phyloP scores from a whole-genome alignment of 2,113 vertebrate species.

The Lophura nycthemera region DNA sequence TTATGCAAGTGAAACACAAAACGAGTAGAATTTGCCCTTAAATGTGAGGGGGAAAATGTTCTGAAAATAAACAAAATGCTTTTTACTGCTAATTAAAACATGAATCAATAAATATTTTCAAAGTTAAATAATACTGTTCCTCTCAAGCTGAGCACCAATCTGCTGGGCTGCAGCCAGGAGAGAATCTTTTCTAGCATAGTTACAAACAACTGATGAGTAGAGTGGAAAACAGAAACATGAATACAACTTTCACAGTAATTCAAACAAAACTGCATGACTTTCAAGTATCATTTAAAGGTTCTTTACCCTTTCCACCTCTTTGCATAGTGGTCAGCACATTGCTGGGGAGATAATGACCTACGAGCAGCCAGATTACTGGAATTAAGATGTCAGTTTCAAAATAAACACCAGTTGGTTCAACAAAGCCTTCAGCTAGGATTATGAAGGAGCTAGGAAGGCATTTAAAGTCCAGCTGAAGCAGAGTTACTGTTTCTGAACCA shows the following conservation, averaged over 20 bases:
- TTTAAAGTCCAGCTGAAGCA: conserved; percentile 42
- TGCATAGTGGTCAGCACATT: conserved; percentile 35
- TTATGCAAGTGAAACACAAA: conserved; percentile 74
- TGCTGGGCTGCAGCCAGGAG: conserved; percentile 73
- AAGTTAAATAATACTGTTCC: conserved; percentile 79
- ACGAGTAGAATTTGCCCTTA: conserved; percentile 73
- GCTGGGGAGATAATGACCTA: conserved; percentile 56
- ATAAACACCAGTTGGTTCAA: conserved; percentile 66
- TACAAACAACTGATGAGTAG: conserved; percentile 75
- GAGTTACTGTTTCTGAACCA: conserved; percentile 34
- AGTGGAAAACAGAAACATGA: conserved; percentile 74
- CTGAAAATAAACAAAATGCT: conserved; percentile 80
- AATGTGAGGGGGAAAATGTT: conserved; percentile 70
- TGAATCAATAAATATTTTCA: conserved; percentile 80
- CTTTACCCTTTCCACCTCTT: conserved; percentile 25
- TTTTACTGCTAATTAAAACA: conserved; percentile 79
- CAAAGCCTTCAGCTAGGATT: conserved; percentile 68
- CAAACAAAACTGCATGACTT: conserved; percentile 40
- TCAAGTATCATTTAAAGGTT: conserved; percentile 15
- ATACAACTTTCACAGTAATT: conserved; percentile 70
- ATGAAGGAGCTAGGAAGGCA: conserved; percentile 48
- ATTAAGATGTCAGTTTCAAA: conserved; percentile 67
- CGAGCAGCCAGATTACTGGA: conserved; percentile 47
- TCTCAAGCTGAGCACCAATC: conserved; percentile 79
- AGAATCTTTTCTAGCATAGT: conserved; percentile 74